Base-by-base conservation (phyloP, 2,113 vertebrate species). In the Trogon melanurus region DNA sequence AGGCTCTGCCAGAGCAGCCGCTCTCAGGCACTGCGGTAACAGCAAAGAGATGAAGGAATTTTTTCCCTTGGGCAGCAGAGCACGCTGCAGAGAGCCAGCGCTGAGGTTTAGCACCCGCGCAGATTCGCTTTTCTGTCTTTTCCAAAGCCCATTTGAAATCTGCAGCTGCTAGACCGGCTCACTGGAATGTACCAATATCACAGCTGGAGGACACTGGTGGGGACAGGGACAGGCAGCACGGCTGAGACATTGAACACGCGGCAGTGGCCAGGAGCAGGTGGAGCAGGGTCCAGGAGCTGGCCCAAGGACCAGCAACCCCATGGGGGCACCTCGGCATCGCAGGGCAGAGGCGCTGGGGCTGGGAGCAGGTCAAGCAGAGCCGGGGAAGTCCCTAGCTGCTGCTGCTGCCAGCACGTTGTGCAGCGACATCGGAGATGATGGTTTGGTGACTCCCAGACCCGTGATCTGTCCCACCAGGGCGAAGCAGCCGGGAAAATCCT, bases 401-500 rank as follows among this genome's bases (percentile, higher is more conserved):
- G 34, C 45, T 2, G 1, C 7, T 1, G 1, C 26, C 67, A 32
- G 51, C 3, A 2, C 6, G 16, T 0, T 6, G 65, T 20, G 23
- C 16, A 11, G 60, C 7, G 0, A 23, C 0, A 72, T 3, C 21
- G 10, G 22, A 18, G 61, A 8, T 14, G 64, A 11, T 0, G 6
- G 34, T 45, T 9, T 14, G 34, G 26, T 67, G 62, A 13, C 34
- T n/a, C 8, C 13, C 32, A 20, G 34, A 41, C 20, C 25, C 8
- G 2, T 5, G 26, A 9, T 16, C 34, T 5, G 12, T 25, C 18
- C 12, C 41, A 34, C 38, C 3, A 5, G 65, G 56, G 32, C 44
- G 22, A n/a, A 18, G 66, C 44, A 21, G 5, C 50, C 3, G 5
- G 65, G 27, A 15, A 20, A 15, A 23, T 19, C 36, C 44, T 23